Percentiles rank a stretch among this genome's conserved stretches.
phyloP scores from a whole-genome alignment of 2,797 vertebrate genomes.

The Lagocephalus sceleratus region DNA sequence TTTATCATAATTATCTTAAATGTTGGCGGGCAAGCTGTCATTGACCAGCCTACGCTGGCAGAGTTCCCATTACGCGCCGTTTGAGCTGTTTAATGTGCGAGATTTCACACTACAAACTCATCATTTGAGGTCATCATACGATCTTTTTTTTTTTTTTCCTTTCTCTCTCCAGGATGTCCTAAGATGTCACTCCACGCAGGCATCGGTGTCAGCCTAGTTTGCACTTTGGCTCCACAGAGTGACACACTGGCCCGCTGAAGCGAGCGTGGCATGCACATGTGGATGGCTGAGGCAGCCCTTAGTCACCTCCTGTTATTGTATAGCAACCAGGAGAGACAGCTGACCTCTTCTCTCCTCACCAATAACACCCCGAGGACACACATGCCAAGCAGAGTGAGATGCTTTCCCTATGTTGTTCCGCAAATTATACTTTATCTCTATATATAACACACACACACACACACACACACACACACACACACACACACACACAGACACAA shows the following conservation, averaged over 20 bases:
- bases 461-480: too few relatives aligned
- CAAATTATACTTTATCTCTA: too few relatives aligned
- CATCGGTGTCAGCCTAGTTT: slow-evolving; percentile 48
- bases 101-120: slow-evolving; percentile 7
- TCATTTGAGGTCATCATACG: slow-evolving; percentile 28
- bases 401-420: background rate
- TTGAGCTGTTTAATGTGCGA: slow-evolving; percentile 4
- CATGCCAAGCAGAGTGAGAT: background rate
- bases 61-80: too few relatives aligned
- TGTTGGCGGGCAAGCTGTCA: background rate
- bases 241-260: slow-evolving; percentile 59
- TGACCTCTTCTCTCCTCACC: slow-evolving; percentile 45
- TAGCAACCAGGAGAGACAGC: slow-evolving; percentile 26
- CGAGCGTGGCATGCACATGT: slow-evolving; percentile 36
- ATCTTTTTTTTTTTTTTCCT: too few relatives aligned
- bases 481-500: too few relatives aligned
- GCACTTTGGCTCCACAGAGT: slow-evolving; percentile 50
- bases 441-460: too few relatives aligned
- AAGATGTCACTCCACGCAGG: slow-evolving; percentile 32
- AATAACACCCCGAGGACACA: slow-evolving; percentile 6
- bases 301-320: slow-evolving; percentile 65
- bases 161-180: slow-evolving; percentile 9
- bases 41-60: background rate
- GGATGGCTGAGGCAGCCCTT: slow-evolving; percentile 63
- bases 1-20: background rate